Evolutionary conservation across 64 coral and sea anemone genomes (phyloP).

Genomic region (Stichodactyla helianthus): DNA sequence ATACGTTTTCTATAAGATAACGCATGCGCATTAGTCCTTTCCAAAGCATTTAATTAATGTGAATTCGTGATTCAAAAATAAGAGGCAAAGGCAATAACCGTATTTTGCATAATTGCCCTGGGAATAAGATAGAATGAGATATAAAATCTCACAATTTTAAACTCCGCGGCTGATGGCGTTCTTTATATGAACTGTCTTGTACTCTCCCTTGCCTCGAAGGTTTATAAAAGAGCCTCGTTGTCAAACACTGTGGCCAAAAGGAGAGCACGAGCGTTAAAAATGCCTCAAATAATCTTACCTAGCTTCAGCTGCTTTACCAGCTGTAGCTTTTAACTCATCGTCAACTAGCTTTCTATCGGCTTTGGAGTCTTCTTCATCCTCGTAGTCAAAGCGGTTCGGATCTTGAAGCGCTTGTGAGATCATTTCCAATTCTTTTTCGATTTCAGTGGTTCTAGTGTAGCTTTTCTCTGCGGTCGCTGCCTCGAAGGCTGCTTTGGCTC

Average conservation of each 20-base stretch:
- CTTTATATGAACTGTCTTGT: no score
- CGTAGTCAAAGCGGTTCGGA: constrained; percentile 1
- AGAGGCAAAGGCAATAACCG: no score
- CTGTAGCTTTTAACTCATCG: constrained; percentile 4
- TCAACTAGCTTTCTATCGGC: background rate
- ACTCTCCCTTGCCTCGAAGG: no score
- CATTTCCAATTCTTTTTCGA: constrained; percentile 1
- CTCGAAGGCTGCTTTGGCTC: constrained; percentile 2
- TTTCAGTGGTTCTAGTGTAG: background rate
- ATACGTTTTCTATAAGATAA: background rate
- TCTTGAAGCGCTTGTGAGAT: background rate
- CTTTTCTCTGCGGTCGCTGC: background rate
- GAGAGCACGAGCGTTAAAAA: background rate
- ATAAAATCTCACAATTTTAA: no score
- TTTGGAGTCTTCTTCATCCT: constrained; percentile 8
- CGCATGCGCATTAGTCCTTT: background rate
- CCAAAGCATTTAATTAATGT: no score
- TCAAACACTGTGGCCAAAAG: no score
- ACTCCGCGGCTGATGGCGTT: no score
- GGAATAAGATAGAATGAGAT: no score
- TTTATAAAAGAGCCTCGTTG: no score
- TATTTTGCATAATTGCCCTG: no score
- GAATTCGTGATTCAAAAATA: no score
- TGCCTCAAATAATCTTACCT: background rate
- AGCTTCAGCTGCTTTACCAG: constrained; percentile 9